Percentiles rank a stretch among this genome's conserved stretches.
Conservation (phyloP, 1,140 invertebrate species). For the Hetaerina americana region DNA sequence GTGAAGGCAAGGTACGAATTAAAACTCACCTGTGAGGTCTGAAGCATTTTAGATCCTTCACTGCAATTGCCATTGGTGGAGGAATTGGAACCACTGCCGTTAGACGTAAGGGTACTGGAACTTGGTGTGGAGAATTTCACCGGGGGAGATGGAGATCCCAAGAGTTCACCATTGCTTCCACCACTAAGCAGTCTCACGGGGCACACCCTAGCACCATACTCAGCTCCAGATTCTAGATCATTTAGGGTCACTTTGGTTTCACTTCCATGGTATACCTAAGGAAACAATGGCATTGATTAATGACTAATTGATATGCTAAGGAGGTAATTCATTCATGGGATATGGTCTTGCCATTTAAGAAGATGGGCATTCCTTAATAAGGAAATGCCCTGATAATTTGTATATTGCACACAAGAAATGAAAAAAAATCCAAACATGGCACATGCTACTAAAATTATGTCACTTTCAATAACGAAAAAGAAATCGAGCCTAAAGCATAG, state of each 20-base stretch:
- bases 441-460: no score
- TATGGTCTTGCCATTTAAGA: no score
- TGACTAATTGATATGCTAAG: no score
- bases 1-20: not conserved
- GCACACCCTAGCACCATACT: slow-evolving; percentile 60
- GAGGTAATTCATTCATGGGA: no score
- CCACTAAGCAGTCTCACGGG: slow-evolving; percentile 40
- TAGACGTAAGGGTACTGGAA: slow-evolving; percentile 16
- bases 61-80: not conserved
- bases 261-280: slow-evolving; percentile 53
- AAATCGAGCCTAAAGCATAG: no score
- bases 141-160: slow-evolving; percentile 49
- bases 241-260: slow-evolving; percentile 49
- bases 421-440: no score
- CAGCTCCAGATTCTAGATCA: slow-evolving; percentile 50
- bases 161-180: slow-evolving; percentile 37
- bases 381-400: no score
- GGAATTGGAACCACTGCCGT: slow-evolving; percentile 17
- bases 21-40: slow-evolving; percentile 19
- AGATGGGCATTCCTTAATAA: no score
- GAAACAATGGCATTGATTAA: no score
- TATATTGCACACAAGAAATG: no score
- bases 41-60: not conserved
- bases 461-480: no score
- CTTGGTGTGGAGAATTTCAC: slow-evolving; percentile 37